Evolutionary conservation across 1,140 invertebrate genomes (phyloP), one percentile per base, ranked within the genome.

Genomic region (Drosophila dunni): DNA sequence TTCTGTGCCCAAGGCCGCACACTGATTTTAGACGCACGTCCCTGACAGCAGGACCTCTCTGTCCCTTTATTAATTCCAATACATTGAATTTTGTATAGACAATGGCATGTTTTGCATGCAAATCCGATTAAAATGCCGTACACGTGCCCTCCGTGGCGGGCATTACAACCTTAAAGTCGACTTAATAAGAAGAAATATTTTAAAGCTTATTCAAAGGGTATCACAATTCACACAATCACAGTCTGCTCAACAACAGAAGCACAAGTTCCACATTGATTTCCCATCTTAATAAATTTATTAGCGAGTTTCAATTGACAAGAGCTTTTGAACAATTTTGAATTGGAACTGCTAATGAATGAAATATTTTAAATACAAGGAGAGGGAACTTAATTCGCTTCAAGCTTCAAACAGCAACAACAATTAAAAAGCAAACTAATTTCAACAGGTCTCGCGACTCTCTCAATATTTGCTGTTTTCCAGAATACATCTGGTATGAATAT

Each of bases 1-100:
- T 74, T 45, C 50, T 34, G 42, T 5, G 51, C 51, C 57, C 64
- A 75, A 75, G 66, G 58, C 15, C 58, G 13, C 11, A 20, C 51
- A 70, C 36, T 64, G 64, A 70, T 75, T 75, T 61, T 1, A 33
- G 71, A 63, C 74, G 64, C 64, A 78, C 40, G 60, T 57, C 75
- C 63, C 57, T 34, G 40, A 17, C 63, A 38, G 45, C 58, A 57
- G 29, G 11, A 44, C 10, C 29, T n/a, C 53, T 44, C 60, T 40
- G 65, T 69, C 70, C 78, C 79, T 77, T 89, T 79, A 67, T 88
- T 88, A 88, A 88, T 88, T 88, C 83, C 83, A 83, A 89, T 88
- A 88, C 83, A 88, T 88, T 88, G 83, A 88, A 89, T 88, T 75
- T 79, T 69, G 72, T 68, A 74, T 79, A 89, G 84, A 88, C 83